A percentile compares a stretch with the other conserved stretches of the same genome.
Evolutionary conservation across 2,797 vertebrate genomes (phyloP).

Genomic region (Artibeus jamaicensis): DNA sequence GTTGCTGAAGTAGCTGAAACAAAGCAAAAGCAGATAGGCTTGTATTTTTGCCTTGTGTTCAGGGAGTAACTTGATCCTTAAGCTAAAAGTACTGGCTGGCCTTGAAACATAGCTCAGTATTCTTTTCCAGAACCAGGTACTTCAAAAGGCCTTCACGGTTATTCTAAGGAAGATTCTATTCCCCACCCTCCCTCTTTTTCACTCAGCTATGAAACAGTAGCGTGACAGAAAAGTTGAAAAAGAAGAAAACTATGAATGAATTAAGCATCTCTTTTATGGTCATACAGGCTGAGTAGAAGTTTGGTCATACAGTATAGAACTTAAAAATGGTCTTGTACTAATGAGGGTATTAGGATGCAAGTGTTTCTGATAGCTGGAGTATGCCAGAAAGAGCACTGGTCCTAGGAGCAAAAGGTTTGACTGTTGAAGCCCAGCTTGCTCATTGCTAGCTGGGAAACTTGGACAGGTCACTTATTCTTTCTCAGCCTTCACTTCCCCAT

Average conservation of each 20-base stretch:
- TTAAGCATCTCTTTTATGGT: conserved; percentile 11
- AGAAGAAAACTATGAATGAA: conserved; percentile 5
- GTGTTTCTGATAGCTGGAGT: neutral
- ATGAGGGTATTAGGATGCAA: neutral
- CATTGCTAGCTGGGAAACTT: conserved; percentile 21
- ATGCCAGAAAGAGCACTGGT: neutral
- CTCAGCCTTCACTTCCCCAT: conserved; percentile 32
- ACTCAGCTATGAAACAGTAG: neutral
- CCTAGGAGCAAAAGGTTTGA: neutral
- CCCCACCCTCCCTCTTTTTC: neutral
- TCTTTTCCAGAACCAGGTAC: conserved; percentile 16
- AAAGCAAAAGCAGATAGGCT: conserved; percentile 29
- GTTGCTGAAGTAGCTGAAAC: conserved; percentile 11
- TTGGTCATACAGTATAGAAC: conserved; percentile 5
- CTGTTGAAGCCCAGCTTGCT: conserved; percentile 21
- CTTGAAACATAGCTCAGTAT: conserved; percentile 34
- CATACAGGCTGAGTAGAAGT: neutral
- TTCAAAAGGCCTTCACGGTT: conserved; percentile 43
- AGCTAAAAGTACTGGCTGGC: conserved; percentile 4
- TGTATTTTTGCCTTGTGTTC: conserved; percentile 29
- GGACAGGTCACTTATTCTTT: conserved; percentile 35
- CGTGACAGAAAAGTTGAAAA: neutral
- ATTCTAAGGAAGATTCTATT: conserved; percentile 28
- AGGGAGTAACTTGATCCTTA: conserved; percentile 40
- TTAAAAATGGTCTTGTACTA: conserved; percentile 25